Evolutionary conservation across 2,113 vertebrate species (phyloP).

Genomic region (Raphicerus campestris): DNA sequence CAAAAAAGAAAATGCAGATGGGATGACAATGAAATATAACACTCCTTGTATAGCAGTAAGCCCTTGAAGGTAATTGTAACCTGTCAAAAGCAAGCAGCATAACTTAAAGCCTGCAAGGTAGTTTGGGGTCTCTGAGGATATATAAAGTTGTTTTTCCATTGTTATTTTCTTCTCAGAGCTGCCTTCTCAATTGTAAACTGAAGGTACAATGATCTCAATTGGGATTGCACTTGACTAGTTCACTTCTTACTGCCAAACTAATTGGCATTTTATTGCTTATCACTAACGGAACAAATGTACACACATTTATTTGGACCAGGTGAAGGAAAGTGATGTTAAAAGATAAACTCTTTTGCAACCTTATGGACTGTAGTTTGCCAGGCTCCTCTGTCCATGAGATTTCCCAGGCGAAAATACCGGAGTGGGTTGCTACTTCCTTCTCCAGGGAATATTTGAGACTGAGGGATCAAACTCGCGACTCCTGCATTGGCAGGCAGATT

Average conservation of each 20-base stretch:
- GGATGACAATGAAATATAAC: conserved; percentile 5
- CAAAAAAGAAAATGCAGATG: conserved; percentile 72
- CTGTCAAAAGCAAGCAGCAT: conserved; percentile 73
- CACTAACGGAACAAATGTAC: conserved; percentile 2
- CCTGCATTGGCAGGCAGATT: not conserved
- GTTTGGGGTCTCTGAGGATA: conserved; percentile 58
- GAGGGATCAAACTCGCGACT: not conserved
- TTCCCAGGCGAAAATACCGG: not conserved
- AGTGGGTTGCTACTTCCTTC: not conserved
- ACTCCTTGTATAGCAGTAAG: conserved; percentile 63
- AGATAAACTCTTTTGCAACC: not conserved
- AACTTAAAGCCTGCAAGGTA: conserved; percentile 65
- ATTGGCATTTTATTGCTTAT: not conserved
- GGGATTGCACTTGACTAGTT: conserved; percentile 1
- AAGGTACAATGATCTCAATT: conserved; percentile 32
- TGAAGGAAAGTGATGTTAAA: not conserved
- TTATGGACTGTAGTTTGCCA: not conserved
- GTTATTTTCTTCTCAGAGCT: conserved; percentile 59
- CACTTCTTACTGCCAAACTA: conserved; percentile 19
- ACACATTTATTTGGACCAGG: not conserved
- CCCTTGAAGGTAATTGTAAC: conserved; percentile 54
- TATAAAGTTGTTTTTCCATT: conserved; percentile 57
- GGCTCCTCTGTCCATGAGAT: not conserved
- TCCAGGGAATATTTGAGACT: not conserved
- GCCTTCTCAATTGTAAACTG: conserved; percentile 40